Base-by-base conservation (phyloP, 2,797 vertebrate genomes). In the Mus caroli region DNA sequence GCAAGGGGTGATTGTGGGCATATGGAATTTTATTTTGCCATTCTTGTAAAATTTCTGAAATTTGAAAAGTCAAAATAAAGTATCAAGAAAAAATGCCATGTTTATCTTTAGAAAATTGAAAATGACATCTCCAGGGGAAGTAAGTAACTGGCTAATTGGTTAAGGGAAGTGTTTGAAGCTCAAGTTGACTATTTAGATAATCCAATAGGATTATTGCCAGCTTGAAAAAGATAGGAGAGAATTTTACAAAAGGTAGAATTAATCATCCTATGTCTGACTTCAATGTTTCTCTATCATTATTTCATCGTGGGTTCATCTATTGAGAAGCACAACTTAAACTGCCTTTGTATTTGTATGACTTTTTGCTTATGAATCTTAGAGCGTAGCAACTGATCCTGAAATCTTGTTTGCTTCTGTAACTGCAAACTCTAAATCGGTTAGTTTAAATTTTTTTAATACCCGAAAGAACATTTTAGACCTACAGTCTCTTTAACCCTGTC, bases 1-100 rank as follows among this genome's bases (percentile, higher is more conserved):
- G 3, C 52, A 92, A 73, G 40, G 73, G 31, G 40, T 80, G 5
- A 43, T 34, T 89, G 52, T 91, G 37, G 19, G 17, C 34, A 83
- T 37, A 78, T 83, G 34, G 34, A 24, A 37, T 52, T 85, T 88
- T 88, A 79, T 92, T 93, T 95, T 89, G 31, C 62, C 46, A 69
- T 67, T 52, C 4, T 90, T 94, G 26, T 6, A 94, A 85, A 64
- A 52, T 93, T 93, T 94, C 73, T 76, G 50, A 92, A 95, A 80
- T 85, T 60, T 80, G 73, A 88, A 60, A 92, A 54, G 31, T 90
- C 79, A 90, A 75, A 54, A 67, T 89, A 86, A 91, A 94, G 60
- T 76, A 37, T 75, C 40, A 50, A 76, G 79, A 88, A 40, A 85
- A 96, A 78, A 73, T 24, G 13, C 3, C 19, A 40, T 83, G 20